Evolutionary conservation across 2,113 vertebrate species (phyloP).

Genomic region (Proterorhinus semilunaris): DNA sequence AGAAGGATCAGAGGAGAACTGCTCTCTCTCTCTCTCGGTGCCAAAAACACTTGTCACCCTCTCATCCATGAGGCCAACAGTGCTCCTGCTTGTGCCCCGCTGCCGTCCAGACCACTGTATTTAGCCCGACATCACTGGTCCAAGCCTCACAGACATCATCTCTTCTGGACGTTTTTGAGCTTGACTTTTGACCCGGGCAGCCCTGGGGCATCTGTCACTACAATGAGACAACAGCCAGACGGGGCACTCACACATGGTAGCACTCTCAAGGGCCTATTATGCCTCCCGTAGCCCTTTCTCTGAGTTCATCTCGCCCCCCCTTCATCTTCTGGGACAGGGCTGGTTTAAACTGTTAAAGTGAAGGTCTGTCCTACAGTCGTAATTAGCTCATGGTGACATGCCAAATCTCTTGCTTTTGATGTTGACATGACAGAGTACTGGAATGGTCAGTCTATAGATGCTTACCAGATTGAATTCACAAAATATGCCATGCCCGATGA

Average conservation of each 20-base stretch:
- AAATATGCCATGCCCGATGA: conserved; percentile 32
- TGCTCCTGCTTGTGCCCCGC: conserved; percentile 27
- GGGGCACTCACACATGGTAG: conserved; percentile 69
- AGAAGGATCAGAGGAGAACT: conserved; percentile 63
- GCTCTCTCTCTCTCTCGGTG: conserved; percentile 34
- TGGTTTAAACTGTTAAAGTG: conserved; percentile 45
- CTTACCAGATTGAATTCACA: conserved; percentile 29
- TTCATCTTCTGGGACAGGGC: conserved; percentile 60
- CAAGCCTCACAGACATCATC: conserved; percentile 38
- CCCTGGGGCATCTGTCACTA: conserved; percentile 65
- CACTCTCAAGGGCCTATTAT: conserved; percentile 63
- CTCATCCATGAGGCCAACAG: conserved; percentile 28
- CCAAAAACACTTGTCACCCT: conserved; percentile 47
- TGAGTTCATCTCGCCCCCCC: conserved; percentile 49
- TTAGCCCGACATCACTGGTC: conserved; percentile 53
- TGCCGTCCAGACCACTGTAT: conserved; percentile 34
- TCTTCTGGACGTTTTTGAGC: conserved; percentile 38
- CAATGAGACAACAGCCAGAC: conserved; percentile 57
- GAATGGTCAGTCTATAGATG: conserved; percentile 23
- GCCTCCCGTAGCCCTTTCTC: conserved; percentile 43
- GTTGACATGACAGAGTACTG: conserved; percentile 31
- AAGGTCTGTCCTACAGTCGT: conserved; percentile 45
- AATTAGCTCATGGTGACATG: conserved; percentile 56
- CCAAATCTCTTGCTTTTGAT: conserved; percentile 57
- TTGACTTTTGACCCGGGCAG: conserved; percentile 39